phyloP scores from a whole-genome alignment of 2,113 vertebrate species.

The Pterocles burchelli region DNA sequence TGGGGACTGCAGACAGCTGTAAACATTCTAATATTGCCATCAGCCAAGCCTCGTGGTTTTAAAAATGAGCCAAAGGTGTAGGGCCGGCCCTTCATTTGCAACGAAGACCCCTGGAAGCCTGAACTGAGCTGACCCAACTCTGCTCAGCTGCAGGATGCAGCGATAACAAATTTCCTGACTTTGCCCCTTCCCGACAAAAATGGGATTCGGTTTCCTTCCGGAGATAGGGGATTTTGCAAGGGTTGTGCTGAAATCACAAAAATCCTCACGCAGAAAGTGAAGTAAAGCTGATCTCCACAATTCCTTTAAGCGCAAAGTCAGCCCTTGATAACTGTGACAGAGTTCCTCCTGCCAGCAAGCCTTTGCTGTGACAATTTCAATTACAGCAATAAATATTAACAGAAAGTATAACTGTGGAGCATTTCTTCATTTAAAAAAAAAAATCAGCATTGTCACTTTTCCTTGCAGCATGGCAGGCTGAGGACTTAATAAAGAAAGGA shows the following conservation, averaged over 20 bases:
- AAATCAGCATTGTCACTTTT: neutral
- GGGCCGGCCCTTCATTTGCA: neutral
- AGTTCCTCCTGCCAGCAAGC: neutral
- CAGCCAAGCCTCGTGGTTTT: fast-evolving
- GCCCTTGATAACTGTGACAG: neutral
- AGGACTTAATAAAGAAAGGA: neutral
- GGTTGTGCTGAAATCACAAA: neutral
- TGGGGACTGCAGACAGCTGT: neutral
- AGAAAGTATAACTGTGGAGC: neutral
- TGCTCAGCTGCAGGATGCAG: neutral
- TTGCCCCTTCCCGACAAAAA: neutral
- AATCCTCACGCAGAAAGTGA: neutral
- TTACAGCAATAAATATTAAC: neutral
- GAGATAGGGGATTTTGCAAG: neutral
- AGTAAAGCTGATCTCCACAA: neutral
- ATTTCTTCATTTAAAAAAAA: neutral
- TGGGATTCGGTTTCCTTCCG: fast-evolving
- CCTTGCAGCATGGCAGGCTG: fast-evolving
- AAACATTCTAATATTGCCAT: fast-evolving
- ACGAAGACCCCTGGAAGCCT: neutral
- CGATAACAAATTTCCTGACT: neutral
- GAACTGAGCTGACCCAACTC: neutral
- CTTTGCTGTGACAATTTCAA: neutral
- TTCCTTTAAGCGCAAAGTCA: neutral
- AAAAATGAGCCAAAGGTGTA: neutral